These are phyloP conservation scores for Drosophila kambysellisi DNA, from an alignment of 2,888 invertebrate species.

Conservation along the genomic window DNA sequence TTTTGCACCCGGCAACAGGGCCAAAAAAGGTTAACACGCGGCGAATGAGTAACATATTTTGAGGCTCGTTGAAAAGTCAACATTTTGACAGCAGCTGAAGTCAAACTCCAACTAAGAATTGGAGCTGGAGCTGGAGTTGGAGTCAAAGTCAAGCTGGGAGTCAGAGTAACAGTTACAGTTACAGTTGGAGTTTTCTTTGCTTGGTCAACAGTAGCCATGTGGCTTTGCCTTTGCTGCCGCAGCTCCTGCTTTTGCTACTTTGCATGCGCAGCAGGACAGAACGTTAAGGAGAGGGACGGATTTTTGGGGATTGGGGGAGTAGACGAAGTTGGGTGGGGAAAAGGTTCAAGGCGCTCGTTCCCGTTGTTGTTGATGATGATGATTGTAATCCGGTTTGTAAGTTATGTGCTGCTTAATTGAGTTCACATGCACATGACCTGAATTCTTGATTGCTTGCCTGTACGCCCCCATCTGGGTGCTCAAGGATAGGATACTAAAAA, in stretches of 20 bases:
- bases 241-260: slow-evolving; percentile 50
- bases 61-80: slow-evolving; percentile 74
- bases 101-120: not conserved
- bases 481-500: slow-evolving; percentile 48
- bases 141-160: not conserved
- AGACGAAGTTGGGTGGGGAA: slow-evolving; percentile 18
- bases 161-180: slow-evolving; percentile 6
- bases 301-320: not conserved
- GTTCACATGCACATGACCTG: slow-evolving; percentile 84
- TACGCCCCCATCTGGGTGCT: slow-evolving; percentile 25
- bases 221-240: slow-evolving; percentile 1
- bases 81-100: slow-evolving; percentile 41
- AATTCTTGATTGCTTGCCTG: slow-evolving; percentile 72
- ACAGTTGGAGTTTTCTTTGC: not conserved
- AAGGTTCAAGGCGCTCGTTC: slow-evolving; percentile 54
- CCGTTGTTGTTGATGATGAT: slow-evolving; percentile 75
- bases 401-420: slow-evolving; percentile 84
- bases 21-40: slow-evolving; percentile 71
- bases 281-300: not conserved
- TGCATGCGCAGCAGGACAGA: slow-evolving; percentile 64
- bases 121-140: not conserved
- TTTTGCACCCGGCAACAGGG: slow-evolving; percentile 69
- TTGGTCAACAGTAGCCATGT: slow-evolving; percentile 40
- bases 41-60: slow-evolving; percentile 76
- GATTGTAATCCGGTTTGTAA: slow-evolving; percentile 84